These are phyloP conservation scores for Drosophila burlai DNA, from an alignment of 1,140 invertebrate genomes.

Conservation along the genomic window DNA sequence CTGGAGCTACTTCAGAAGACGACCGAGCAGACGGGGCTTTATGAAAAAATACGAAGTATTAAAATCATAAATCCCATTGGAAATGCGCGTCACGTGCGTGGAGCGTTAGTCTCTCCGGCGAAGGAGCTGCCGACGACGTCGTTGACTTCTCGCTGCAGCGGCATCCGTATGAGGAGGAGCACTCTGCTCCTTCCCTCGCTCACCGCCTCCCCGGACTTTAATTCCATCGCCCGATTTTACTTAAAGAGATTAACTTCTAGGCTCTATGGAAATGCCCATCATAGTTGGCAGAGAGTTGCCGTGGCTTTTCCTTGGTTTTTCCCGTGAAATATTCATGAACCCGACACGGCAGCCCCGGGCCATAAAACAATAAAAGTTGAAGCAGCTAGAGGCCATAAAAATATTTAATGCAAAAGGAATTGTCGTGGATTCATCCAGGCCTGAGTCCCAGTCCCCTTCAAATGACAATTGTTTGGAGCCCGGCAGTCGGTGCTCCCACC, in stretches of 20 bases:
- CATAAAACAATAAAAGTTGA: conserved; percentile 78
- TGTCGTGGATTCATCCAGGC: conserved; percentile 51
- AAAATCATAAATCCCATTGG: conserved; percentile 82
- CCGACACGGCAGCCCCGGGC: conserved; percentile 49
- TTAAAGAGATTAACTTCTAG: conserved; percentile 81
- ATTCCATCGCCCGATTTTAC: conserved; percentile 71
- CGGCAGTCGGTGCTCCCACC: background rate
- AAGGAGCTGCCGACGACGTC: conserved; percentile 70
- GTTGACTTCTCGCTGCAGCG: conserved; percentile 31
- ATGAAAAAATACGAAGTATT: conserved; percentile 83
- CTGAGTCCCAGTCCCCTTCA: conserved; percentile 9
- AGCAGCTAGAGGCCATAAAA: conserved; percentile 68
- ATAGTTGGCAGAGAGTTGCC: conserved; percentile 35
- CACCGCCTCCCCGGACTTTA: conserved; percentile 50
- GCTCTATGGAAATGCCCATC: conserved; percentile 52
- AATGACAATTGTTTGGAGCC: conserved; percentile 64
- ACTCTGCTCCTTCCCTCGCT: conserved; percentile 1
- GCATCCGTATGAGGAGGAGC: conserved; percentile 32
- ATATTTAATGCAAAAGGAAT: conserved; percentile 79
- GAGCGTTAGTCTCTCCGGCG: conserved; percentile 76
- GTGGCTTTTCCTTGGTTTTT: conserved; percentile 46
- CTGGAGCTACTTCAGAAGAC: conserved; percentile 49
- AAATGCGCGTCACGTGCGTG: conserved; percentile 78
- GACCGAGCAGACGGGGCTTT: conserved; percentile 49
- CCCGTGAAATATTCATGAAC: conserved; percentile 77